Evolutionary conservation across 2,888 invertebrate species (phyloP).

Genomic region (Drosophila mercatorum): DNA sequence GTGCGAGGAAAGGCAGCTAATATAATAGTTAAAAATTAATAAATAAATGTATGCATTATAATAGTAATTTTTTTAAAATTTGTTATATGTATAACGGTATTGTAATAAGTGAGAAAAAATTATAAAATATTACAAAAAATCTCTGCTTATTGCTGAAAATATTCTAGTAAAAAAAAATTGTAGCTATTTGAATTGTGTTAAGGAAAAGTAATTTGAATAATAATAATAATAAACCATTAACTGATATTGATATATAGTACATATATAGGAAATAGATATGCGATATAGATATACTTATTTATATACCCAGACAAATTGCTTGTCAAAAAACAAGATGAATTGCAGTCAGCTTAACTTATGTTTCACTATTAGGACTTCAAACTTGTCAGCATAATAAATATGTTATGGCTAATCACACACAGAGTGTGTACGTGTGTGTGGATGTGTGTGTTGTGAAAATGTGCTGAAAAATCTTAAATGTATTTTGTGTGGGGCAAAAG

Average conservation of each 20-base stretch:
- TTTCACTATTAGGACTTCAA: neutral
- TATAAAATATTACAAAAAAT: neutral
- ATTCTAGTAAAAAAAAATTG: neutral
- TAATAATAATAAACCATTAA: neutral
- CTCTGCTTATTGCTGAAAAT: neutral
- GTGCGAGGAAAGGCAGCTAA: too few relatives aligned
- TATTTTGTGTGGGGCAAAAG: slow-evolving; percentile 19
- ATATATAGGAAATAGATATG: neutral
- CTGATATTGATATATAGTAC: neutral
- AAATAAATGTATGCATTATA: neutral
- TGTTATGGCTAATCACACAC: slow-evolving; percentile 33
- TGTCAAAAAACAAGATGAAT: neutral
- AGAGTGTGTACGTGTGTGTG: too few relatives aligned
- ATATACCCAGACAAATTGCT: neutral
- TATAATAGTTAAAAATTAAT: too few relatives aligned
- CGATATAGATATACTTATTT: neutral
- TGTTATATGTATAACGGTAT: neutral
- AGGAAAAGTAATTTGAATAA: too few relatives aligned
- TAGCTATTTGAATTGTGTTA: neutral
- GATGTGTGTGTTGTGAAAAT: slow-evolving; percentile 3
- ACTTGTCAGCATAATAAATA: slow-evolving; percentile 22
- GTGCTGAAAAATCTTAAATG: slow-evolving; percentile 21
- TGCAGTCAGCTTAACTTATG: neutral
- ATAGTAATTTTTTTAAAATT: neutral
- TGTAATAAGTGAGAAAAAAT: neutral